phyloP scores from a whole-genome alignment of 1,140 invertebrate genomes.

The Melitaea cinxia region DNA sequence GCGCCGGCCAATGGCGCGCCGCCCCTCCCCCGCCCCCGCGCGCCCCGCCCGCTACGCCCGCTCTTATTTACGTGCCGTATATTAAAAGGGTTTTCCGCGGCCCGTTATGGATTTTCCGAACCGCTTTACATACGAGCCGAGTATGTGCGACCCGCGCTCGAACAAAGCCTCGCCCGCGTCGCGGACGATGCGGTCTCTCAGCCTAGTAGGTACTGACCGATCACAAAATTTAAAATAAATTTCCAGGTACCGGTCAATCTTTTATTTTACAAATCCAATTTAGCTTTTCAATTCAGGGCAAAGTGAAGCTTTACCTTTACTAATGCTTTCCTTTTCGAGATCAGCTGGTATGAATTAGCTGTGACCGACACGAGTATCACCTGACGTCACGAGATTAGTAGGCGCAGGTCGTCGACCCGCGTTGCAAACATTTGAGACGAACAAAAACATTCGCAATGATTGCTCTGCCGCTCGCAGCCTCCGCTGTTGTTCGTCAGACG shows the following conservation, averaged over 20 bases:
- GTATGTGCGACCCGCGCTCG: background rate
- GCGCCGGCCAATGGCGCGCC: slow-evolving; percentile 49
- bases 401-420: slow-evolving; percentile 18
- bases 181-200: too few relatives aligned
- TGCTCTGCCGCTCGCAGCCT: background rate
- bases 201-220: too few relatives aligned
- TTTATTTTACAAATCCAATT: too few relatives aligned
- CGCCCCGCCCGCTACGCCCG: slow-evolving; percentile 37
- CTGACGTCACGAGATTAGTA: slow-evolving; percentile 12
- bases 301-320: too few relatives aligned
- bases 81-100: slow-evolving; percentile 80
- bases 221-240: too few relatives aligned
- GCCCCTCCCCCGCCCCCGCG: slow-evolving; percentile 36
- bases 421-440: slow-evolving; percentile 15
- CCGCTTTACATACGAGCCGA: slow-evolving; percentile 66
- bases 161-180: slow-evolving; percentile 13
- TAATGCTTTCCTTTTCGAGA: too few relatives aligned
- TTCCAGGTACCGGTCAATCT: too few relatives aligned
- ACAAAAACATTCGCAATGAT: slow-evolving; percentile 17
- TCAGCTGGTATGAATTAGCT: background rate
- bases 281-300: too few relatives aligned
- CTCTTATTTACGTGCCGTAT: slow-evolving; percentile 78
- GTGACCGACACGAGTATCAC: background rate
- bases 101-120: slow-evolving; percentile 76
- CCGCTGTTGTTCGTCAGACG: background rate